Evolutionary conservation across 1,140 invertebrate genomes (phyloP).

Genomic region (Schlechtendalia chinensis): DNA sequence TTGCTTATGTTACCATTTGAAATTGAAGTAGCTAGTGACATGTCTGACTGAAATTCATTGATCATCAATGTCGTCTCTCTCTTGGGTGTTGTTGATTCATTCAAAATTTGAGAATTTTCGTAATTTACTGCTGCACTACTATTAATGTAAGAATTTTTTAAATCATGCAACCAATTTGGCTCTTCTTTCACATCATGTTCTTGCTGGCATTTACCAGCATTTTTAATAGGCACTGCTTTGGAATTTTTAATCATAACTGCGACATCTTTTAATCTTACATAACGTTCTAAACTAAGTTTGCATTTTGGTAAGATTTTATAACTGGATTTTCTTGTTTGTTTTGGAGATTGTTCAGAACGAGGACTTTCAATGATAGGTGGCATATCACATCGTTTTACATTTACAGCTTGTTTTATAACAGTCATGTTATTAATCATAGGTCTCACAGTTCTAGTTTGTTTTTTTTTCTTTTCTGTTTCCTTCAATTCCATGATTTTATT

Average conservation of each 20-base stretch:
- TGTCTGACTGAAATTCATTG: not conserved
- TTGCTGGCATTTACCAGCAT: not conserved
- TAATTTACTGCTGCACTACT: not conserved
- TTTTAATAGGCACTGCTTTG: slow-evolving; percentile 6
- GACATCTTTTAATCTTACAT: slow-evolving; percentile 42
- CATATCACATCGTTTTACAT: not conserved
- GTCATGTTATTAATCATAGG: slow-evolving; percentile 8
- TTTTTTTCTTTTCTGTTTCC: not conserved
- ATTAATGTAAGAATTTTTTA: too few relatives aligned
- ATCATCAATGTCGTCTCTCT: not conserved
- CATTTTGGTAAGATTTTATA: not conserved
- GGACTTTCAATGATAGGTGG: slow-evolving; percentile 19
- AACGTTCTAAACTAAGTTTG: slow-evolving; percentile 20
- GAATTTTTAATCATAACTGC: slow-evolving; percentile 14
- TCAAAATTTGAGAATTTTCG: not conserved
- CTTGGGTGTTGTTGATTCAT: too few relatives aligned
- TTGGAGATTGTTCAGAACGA: slow-evolving; percentile 21
- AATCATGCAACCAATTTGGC: not conserved
- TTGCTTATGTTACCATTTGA: not conserved
- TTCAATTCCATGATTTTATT: not conserved
- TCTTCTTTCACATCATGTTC: not conserved
- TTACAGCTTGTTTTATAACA: not conserved
- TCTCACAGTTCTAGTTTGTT: slow-evolving; percentile 3
- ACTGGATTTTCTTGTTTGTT: not conserved
- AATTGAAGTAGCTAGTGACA: not conserved